Evolutionary conservation across 2,888 invertebrate species (phyloP), one percentile per base, ranked within the genome.

Genomic region (Cataglyphis albicans): DNA sequence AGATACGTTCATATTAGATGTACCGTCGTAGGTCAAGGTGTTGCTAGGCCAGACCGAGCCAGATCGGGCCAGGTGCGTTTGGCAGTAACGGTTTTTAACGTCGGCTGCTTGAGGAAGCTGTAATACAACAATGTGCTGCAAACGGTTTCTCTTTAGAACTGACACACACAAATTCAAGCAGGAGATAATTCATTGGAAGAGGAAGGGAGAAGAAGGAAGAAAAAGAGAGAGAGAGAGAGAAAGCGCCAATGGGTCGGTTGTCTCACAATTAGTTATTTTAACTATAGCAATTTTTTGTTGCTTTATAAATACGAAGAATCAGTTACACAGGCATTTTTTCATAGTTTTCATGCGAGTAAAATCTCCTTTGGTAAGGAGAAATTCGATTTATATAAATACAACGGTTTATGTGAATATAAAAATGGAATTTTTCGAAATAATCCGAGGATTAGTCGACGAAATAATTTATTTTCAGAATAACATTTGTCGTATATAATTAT

Each of bases 41-140:
- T 67, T 67, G 68, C 76, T 67, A 67, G 5, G 21, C 21, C 21
- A 21, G 21, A 21, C 21, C 21, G 21, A 21, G 68, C 38, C 38
- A 38, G 35, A 32, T 18, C n/a, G 2, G 21, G n/a, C 65, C 75
- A 76, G 68, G 52, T 67, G 38, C 52, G 48, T 15, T 48, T 18
- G 5, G 21, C 15, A 64, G 6, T 75, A 64, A 75, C 52, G 75
- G 76, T 76, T 12, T 6, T 35, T 38, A 12, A 48, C 35, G 18
- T 18, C 25, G 65, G 10, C 1, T 10, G 1, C n/a, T 48, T 6
- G 7, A 38, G 25, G 32, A 75, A 25, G 25, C 18, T 65, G 52
- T 7, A n/a, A 4, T 7, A 75, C 35, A 64, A 48, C n/a, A 74
- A 63, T 32, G 12, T 7, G 7, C 25, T 6, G 29, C 25, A 59